These are phyloP conservation scores for Macrosteles quadrilineatus DNA, from an alignment of 1,140 invertebrate genomes.

Conservation along the genomic window DNA sequence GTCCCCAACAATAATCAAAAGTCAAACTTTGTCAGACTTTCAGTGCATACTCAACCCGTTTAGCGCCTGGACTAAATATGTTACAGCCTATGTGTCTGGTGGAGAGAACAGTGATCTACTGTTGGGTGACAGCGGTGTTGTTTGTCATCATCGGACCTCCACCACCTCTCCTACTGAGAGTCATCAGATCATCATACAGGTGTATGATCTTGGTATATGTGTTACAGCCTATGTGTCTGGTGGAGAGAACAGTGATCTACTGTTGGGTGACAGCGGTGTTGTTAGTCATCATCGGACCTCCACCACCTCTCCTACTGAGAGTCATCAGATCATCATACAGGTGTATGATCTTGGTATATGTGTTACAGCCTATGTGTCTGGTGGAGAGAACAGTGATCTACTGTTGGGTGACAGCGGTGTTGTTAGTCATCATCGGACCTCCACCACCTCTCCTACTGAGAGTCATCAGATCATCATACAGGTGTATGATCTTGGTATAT, in stretches of 20 bases:
- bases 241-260: constrained; percentile 23
- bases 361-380: constrained; percentile 39
- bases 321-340: constrained; percentile 54
- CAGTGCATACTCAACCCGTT: no score
- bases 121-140: constrained; percentile 1
- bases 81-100: constrained; percentile 38
- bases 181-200: constrained; percentile 55
- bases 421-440: neutral
- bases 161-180: constrained; percentile 25
- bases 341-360: constrained; percentile 51
- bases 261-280: constrained; percentile 14
- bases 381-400: constrained; percentile 26
- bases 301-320: constrained; percentile 11
- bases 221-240: constrained; percentile 39
- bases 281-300: neutral
- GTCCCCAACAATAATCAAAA: no score
- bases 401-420: constrained; percentile 11
- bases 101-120: constrained; percentile 27
- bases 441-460: constrained; percentile 15
- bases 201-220: constrained; percentile 49
- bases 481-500: constrained; percentile 51
- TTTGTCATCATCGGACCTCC: neutral
- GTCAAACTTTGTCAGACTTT: no score
- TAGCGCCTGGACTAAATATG: no score
- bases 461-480: constrained; percentile 54